These are phyloP conservation scores for Syrphus vitripennis DNA, from an alignment of 2,888 invertebrate species.

Conservation along the genomic window DNA sequence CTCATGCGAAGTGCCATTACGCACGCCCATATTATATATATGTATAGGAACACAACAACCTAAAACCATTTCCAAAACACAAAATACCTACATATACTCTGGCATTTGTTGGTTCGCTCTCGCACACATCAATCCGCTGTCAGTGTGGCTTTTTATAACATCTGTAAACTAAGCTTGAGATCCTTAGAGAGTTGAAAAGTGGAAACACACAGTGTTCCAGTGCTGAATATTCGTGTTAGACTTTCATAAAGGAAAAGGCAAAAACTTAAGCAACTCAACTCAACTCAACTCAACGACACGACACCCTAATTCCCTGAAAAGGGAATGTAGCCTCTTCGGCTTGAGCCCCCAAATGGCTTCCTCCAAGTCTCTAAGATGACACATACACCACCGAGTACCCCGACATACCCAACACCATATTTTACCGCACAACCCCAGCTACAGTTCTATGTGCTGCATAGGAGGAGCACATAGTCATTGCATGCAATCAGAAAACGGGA, in stretches of 20 bases:
- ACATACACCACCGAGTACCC: background rate
- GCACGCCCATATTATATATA: slow-evolving; percentile 60
- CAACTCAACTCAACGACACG: background rate
- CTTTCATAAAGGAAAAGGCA: slow-evolving; percentile 46
- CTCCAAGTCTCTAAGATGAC: slow-evolving; percentile 28
- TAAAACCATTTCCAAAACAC: slow-evolving; percentile 29
- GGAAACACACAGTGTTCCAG: slow-evolving; percentile 21
- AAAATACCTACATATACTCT: background rate
- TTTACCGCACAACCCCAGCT: background rate
- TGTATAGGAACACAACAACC: too few species aligned
- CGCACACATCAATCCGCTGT: slow-evolving; percentile 51
- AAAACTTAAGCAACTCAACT: slow-evolving; percentile 12
- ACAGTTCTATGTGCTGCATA: background rate
- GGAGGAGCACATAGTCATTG: background rate
- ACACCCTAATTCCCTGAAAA: slow-evolving; percentile 15
- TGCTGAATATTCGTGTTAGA: slow-evolving; percentile 58
- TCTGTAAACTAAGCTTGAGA: slow-evolving; percentile 52
- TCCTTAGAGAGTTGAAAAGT: slow-evolving; percentile 34
- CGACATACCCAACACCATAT: background rate
- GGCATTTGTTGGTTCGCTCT: slow-evolving; percentile 22
- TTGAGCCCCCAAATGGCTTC: slow-evolving; percentile 45
- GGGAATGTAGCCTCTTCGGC: background rate
- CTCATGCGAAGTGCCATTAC: slow-evolving; percentile 65
- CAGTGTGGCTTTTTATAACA: slow-evolving; percentile 59
- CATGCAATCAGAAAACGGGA: slow-evolving; percentile 57